Evolutionary conservation across 2,888 invertebrate species (phyloP), one percentile per base, ranked within the genome.

Genomic region (Himalopsyche anomala): DNA sequence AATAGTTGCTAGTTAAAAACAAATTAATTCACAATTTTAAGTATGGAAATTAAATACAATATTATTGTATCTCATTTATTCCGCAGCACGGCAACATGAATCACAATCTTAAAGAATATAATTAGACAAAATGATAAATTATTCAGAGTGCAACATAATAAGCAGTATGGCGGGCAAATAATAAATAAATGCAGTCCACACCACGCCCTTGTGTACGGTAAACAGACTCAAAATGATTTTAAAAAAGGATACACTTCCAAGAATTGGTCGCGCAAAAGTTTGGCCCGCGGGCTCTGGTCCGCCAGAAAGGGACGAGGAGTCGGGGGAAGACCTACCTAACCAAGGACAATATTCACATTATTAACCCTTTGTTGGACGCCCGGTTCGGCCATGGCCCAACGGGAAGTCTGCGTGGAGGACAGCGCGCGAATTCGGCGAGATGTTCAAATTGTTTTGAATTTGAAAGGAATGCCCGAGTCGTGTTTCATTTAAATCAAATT

Each of bases 191-290:
- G 74, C 74, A 36, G 36, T 74, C 74, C 74, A 74, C 54, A 45
- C 74, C 69, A 74, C 40, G 84, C 74, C 74, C 45, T 51, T 79
- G 40, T 15, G 83, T 55, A 45, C 54, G 69, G 83, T 62, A 56
- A 55, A 83, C 83, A 83, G 80, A 81, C 56, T 81, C 62, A 17
- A 82, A 86, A 86, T 80, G 42, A 82, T 85, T 69, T 82, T 42
- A 40, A 55, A 87, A 87, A 86, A 87, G 88, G 87, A 88, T 84
- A 85, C 84, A 62, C 80, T 88, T 88, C 88, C 81, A 82, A 88
- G 88, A 88, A 88, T 51, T 56, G 81, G 69, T 82, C 80, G 84
- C 82, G 82, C 82, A 62, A 62, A 82, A 82, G 56, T 62, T 38
- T 74, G 74, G 54, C 82, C 69, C 85, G 81, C 56, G 80, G 83